These are phyloP conservation scores for Blomia tropicalis DNA, from an alignment of 2,888 invertebrate genomes.

Conservation along the genomic window DNA sequence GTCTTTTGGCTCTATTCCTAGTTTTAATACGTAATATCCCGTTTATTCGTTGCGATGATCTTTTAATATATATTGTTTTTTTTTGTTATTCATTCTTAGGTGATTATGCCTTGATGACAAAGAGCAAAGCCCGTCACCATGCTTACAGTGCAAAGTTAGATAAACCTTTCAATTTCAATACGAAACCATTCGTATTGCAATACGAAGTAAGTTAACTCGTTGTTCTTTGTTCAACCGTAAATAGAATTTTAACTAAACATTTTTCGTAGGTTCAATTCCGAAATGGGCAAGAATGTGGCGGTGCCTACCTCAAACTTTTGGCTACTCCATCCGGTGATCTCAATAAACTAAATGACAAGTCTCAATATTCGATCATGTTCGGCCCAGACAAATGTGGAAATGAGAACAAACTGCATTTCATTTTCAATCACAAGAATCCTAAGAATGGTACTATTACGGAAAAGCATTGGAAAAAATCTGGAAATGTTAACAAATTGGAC, in stretches of 20 bases:
- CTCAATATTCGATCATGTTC: constrained; percentile 97
- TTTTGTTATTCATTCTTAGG: constrained; percentile 14
- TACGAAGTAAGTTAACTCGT: constrained; percentile 41
- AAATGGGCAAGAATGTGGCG: constrained; percentile 96
- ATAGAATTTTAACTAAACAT: neutral
- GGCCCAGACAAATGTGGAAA: constrained; percentile 98
- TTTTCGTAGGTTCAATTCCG: constrained; percentile 46
- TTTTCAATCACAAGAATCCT: constrained; percentile 88
- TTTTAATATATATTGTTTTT: neutral
- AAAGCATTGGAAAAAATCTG: constrained; percentile 86
- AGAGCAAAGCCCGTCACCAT: constrained; percentile 84
- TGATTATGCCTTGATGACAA: constrained; percentile 30
- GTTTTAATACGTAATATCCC: neutral
- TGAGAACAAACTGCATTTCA: constrained; percentile 72
- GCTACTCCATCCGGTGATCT: constrained; percentile 46
- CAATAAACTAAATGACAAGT: constrained; percentile 76
- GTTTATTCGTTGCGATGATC: too few relatives aligned
- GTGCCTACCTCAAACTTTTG: constrained; percentile 86
- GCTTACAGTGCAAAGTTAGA: constrained; percentile 53
- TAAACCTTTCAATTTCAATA: constrained; percentile 62
- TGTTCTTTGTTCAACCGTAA: neutral
- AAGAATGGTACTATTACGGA: constrained; percentile 73
- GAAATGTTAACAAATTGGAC: constrained; percentile 41
- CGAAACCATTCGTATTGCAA: constrained; percentile 65
- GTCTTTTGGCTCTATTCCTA: constrained; percentile 12